Conservation (phyloP, 2,797 vertebrate genomes). For the Poeciliopsis presidionis region DNA sequence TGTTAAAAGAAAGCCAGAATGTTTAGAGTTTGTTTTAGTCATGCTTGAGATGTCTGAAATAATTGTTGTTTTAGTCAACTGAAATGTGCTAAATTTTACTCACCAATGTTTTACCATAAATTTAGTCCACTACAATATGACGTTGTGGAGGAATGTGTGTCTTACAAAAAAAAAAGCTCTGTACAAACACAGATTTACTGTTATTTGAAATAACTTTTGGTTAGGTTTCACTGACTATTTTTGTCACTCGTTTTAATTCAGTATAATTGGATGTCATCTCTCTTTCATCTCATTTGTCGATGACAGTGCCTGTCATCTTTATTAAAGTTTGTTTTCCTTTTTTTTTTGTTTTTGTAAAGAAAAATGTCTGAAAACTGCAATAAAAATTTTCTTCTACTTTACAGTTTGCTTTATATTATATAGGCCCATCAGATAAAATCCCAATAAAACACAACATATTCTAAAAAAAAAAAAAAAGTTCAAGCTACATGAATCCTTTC, state of each 20-base stretch:
- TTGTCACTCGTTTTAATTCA: neutral
- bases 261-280: neutral
- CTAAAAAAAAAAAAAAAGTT: neutral
- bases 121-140: neutral
- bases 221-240: neutral
- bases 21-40: neutral
- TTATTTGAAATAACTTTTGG: neutral
- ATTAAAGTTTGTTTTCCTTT: neutral
- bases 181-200: neutral
- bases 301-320: neutral
- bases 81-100: neutral
- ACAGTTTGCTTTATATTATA: neutral
- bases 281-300: neutral
- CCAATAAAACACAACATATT: neutral
- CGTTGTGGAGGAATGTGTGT: neutral
- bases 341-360: neutral
- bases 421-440: neutral
- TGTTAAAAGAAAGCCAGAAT: neutral
- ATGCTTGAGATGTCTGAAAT: neutral
- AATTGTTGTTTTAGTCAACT: neutral
- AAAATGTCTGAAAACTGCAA: too few relatives aligned
- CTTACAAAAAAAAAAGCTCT: neutral
- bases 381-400: too few relatives aligned
- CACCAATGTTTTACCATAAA: neutral
- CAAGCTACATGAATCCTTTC: neutral